Percentiles rank a stretch among this genome's conserved stretches.
phyloP scores from a whole-genome alignment of 2,888 invertebrate species.

The Tryphoninae sp. region DNA sequence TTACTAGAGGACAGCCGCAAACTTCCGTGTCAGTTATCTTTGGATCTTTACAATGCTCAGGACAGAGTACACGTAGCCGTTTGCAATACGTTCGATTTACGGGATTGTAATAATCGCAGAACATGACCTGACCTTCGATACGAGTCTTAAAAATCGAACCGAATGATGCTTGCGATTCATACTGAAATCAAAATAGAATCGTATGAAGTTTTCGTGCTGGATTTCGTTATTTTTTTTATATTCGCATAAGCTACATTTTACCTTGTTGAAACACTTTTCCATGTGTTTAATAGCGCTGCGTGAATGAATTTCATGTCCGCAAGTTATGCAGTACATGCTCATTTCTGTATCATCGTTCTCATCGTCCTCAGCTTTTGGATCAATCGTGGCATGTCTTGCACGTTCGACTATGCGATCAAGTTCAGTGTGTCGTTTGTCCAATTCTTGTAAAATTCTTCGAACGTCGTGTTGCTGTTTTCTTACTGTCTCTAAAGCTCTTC shows the following conservation, averaged over 20 bases:
- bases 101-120: constrained; percentile 97
- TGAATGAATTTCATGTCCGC: constrained; percentile 97
- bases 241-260: constrained; percentile 70
- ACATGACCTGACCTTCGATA: constrained; percentile 98
- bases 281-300: constrained; percentile 96
- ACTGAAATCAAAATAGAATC: constrained; percentile 81
- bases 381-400: constrained; percentile 88
- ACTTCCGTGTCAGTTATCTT: constrained; percentile 94
- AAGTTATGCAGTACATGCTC: constrained; percentile 97
- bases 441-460: constrained; percentile 88
- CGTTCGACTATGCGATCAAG: constrained; percentile 91
- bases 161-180: constrained; percentile 98
- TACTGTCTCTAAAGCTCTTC: constrained; percentile 87
- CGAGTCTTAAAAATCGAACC: constrained; percentile 96
- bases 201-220: not conserved
- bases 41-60: constrained; percentile 97
- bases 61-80: constrained; percentile 95
- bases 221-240: not conserved
- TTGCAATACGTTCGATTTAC: constrained; percentile 96
- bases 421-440: constrained; percentile 90
- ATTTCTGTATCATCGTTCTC: constrained; percentile 88
- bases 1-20: constrained; percentile 95
- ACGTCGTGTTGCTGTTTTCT: constrained; percentile 91
- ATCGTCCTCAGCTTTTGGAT: constrained; percentile 84
- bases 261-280: constrained; percentile 98